Evolutionary conservation across 1,140 invertebrate species (phyloP).

Genomic region (Danaus melanippus): DNA sequence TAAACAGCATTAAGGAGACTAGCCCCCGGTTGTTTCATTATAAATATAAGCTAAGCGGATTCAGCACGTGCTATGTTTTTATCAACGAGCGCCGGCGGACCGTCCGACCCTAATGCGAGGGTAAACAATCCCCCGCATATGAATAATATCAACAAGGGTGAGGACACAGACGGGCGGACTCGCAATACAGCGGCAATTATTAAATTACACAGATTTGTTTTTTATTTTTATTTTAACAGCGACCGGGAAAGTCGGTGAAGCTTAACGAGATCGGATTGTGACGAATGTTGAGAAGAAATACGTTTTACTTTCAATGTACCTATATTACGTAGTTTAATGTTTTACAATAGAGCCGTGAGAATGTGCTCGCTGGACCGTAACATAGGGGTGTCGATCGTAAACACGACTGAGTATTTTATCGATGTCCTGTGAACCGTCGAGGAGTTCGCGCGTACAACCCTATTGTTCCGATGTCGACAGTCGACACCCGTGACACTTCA

Average conservation of each 20-base stretch:
- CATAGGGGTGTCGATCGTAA: constrained; percentile 47
- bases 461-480: constrained; percentile 46
- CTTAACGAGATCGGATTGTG: too few relatives aligned
- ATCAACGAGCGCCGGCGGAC: constrained; percentile 43
- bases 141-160: constrained; percentile 56
- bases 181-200: constrained; percentile 60
- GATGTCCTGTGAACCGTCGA: constrained; percentile 35
- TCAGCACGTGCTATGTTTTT: constrained; percentile 64
- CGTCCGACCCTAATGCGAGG: constrained; percentile 47
- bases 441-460: constrained; percentile 33
- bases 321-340: too few relatives aligned
- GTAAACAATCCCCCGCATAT: constrained; percentile 56
- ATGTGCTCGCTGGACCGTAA: constrained; percentile 30
- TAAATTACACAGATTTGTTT: constrained; percentile 44
- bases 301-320: too few relatives aligned
- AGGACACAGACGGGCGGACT: constrained; percentile 36
- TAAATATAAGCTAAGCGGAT: constrained; percentile 62
- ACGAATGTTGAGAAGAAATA: too few relatives aligned
- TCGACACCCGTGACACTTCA: constrained; percentile 50
- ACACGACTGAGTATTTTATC: constrained; percentile 57
- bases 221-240: constrained; percentile 11
- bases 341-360: constrained; percentile 15
- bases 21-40: constrained; percentile 45
- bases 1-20: constrained; percentile 47
- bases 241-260: too few relatives aligned